Percentiles rank a stretch among this genome's conserved stretches.
Evolutionary conservation across 1,140 invertebrate genomes (phyloP).

Genomic region (Megalonaias nervosa): DNA sequence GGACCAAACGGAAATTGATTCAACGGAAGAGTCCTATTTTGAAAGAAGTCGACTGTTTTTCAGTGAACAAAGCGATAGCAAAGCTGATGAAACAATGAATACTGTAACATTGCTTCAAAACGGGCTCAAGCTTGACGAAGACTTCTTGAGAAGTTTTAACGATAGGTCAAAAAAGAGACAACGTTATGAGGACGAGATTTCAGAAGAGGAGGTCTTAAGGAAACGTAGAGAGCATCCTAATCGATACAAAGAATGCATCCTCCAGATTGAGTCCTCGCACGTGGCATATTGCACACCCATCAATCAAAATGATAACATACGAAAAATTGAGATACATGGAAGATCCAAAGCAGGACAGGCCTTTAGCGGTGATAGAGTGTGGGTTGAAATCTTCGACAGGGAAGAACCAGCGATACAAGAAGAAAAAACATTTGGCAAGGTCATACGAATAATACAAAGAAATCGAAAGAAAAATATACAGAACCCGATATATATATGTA

Average conservation of each 20-base stretch:
- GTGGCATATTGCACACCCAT: slow-evolving; percentile 39
- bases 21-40: too few relatives aligned
- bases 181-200: slow-evolving; percentile 11
- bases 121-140: slow-evolving; percentile 8
- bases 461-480: slow-evolving; percentile 28
- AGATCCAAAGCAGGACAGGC: slow-evolving; percentile 58
- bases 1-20: too few relatives aligned
- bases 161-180: background rate
- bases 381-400: slow-evolving; percentile 53
- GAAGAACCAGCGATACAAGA: slow-evolving; percentile 7
- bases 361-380: slow-evolving; percentile 60
- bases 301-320: slow-evolving; percentile 15
- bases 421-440: slow-evolving; percentile 41
- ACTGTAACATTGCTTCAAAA: slow-evolving; percentile 5
- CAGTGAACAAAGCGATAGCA: too few relatives aligned
- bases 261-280: slow-evolving; percentile 49
- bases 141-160: slow-evolving; percentile 15
- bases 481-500: slow-evolving; percentile 57
- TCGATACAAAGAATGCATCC: slow-evolving; percentile 43
- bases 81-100: background rate
- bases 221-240: slow-evolving; percentile 18
- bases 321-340: slow-evolving; percentile 53
- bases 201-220: slow-evolving; percentile 6
- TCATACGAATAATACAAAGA: slow-evolving; percentile 49
- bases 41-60: too few relatives aligned